phyloP scores from a whole-genome alignment of 2,113 vertebrate genomes.

The Ictalurus furcatus region DNA sequence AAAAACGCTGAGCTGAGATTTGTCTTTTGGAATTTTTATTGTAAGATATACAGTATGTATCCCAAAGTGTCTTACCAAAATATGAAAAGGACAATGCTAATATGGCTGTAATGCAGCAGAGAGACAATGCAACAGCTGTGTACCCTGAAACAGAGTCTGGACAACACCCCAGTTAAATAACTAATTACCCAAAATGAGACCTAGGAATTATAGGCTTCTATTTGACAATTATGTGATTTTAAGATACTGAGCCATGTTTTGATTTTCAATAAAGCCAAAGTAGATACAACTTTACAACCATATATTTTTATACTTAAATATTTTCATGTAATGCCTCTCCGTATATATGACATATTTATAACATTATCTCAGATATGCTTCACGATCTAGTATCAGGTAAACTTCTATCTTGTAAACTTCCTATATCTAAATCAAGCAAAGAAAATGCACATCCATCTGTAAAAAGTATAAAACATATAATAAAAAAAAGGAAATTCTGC shows the following conservation, averaged over 20 bases:
- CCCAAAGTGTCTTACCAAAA: neutral
- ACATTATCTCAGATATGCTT: neutral
- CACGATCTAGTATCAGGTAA: neutral
- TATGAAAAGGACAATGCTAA: neutral
- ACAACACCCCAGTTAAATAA: neutral
- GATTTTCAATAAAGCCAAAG: neutral
- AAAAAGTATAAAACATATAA: neutral
- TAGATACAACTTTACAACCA: neutral
- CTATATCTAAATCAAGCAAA: neutral
- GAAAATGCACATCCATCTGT: neutral
- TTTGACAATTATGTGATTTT: neutral
- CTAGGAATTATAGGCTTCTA: neutral
- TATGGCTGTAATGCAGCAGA: neutral
- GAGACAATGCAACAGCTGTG: neutral
- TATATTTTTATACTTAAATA: neutral
- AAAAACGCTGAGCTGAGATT: neutral
- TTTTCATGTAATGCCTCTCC: neutral
- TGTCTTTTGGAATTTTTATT: conserved; percentile 12
- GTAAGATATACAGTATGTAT: neutral
- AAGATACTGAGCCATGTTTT: neutral
- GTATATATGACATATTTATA: neutral
- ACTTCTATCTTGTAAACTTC: neutral
- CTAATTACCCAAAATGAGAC: neutral
- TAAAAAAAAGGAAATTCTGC: neutral
- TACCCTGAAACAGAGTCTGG: neutral